Evolutionary conservation across 2,113 vertebrate species (phyloP).

Genomic region (Planiliza haematocheilus): DNA sequence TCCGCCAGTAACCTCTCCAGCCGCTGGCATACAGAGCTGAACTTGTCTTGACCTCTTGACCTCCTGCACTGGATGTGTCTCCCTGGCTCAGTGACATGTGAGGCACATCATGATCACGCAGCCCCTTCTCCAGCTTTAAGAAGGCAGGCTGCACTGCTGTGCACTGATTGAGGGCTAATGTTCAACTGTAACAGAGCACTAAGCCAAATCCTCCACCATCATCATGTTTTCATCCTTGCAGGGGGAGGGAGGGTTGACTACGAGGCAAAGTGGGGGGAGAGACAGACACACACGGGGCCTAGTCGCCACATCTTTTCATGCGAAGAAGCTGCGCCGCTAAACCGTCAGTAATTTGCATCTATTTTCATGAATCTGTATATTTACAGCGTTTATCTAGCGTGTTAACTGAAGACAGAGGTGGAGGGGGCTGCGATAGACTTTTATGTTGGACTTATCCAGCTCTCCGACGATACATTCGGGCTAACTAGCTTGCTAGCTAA

Average conservation of each 20-base stretch:
- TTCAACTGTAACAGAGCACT: constrained; percentile 31
- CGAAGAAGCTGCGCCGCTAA: constrained; percentile 70
- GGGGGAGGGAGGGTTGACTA: constrained; percentile 74
- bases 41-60: constrained; percentile 76
- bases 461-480: background rate
- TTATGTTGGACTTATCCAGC: background rate
- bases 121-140: background rate
- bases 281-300: constrained; percentile 67
- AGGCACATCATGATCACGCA: constrained; percentile 23
- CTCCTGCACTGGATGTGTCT: constrained; percentile 51
- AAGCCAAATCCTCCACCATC: constrained; percentile 62
- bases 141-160: background rate
- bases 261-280: constrained; percentile 68
- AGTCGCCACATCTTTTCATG: constrained; percentile 78
- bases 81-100: constrained; percentile 35
- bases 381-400: background rate
- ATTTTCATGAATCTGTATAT: background rate
- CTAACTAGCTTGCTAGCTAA: constrained; percentile 48
- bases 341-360: constrained; percentile 70
- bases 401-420: no score
- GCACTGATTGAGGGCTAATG: constrained; percentile 1
- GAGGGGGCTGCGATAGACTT: rapidly evolving
- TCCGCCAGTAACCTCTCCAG: constrained; percentile 43
- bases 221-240: constrained; percentile 75
- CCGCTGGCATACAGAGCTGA: constrained; percentile 42